These are phyloP conservation scores for Ganaspis sp. DNA, from an alignment of 1,140 invertebrate species.

Conservation along the genomic window DNA sequence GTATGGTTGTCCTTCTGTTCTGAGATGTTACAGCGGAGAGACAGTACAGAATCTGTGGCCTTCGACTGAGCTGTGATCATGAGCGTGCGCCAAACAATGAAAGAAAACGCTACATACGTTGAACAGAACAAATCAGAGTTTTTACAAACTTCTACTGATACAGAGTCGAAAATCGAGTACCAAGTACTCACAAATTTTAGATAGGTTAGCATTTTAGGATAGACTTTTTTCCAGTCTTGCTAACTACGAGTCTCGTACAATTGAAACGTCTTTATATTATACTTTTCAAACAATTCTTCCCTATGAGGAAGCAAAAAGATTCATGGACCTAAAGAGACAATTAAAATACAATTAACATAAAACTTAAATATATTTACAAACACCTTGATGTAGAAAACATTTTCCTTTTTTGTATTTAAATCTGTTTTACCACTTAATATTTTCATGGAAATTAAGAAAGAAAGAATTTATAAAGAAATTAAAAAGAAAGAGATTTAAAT, in stretches of 20 bases:
- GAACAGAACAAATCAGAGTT: slow-evolving; percentile 73
- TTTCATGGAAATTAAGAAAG: no score
- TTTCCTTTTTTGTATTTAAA: no score
- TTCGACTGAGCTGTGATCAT: slow-evolving; percentile 76
- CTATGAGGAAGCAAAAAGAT: no score
- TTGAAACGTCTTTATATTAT: neutral
- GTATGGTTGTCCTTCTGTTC: slow-evolving; percentile 77
- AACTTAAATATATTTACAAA: no score
- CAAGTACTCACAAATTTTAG: slow-evolving; percentile 65
- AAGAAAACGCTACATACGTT: slow-evolving; percentile 74
- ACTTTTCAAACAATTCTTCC: no score
- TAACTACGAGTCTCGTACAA: slow-evolving; percentile 64
- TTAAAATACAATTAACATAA: no score
- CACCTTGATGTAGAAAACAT: no score
- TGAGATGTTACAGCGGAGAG: slow-evolving; percentile 77
- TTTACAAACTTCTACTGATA: slow-evolving; percentile 70
- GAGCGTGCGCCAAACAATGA: slow-evolving; percentile 75
- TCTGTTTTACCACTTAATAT: no score
- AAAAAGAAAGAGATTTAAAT: slow-evolving; percentile 12
- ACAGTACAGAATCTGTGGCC: slow-evolving; percentile 77
- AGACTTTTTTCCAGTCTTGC: slow-evolving; percentile 63
- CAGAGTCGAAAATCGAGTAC: slow-evolving; percentile 70
- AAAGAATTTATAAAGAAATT: no score
- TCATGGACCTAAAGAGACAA: no score
- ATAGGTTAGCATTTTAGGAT: slow-evolving; percentile 76